Base-by-base conservation (phyloP, 2,113 vertebrate genomes). In the Acanthisitta chloris region DNA sequence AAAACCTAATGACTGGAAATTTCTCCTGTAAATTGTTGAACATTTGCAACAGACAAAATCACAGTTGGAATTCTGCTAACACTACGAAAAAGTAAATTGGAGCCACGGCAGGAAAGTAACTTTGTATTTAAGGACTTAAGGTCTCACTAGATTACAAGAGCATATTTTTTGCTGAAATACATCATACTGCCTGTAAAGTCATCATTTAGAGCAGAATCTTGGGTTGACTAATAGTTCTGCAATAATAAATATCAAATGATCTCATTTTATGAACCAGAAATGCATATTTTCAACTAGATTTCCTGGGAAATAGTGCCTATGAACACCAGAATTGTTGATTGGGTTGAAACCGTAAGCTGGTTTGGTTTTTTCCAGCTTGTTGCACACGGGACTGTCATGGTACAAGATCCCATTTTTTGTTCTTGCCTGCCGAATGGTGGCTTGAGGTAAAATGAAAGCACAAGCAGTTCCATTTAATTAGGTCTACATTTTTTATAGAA, bases 41-140 rank as follows among this genome's bases (percentile, higher is more conserved):
- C 89, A 95, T 96, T 97, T 97, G 81, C 74, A 97, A 91, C 74
- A 96, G 89, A 96, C 94, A 93, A 66, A 97, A 97, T 94, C 92
- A 96, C 94, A 95, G 87, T 42, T 92, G 86, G 91, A 96, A 95
- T 92, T 93, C 87, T 94, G 54, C 79, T 94, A 97, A 96, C 73
- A 88, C 74, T 95, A 52, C 54, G 84, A 92, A 97, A 96, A 96
- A 95, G 81, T 87, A 95, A 96, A 97, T 88, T 96, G 92, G 83
- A 81, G 43, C 34, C 88, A 77, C 1, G 0, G 67, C 84, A 97
- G 96, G 94, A 97, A 95, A 93, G 62, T 89, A 90, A 93, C 58
- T 69, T 89, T 95, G 42, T 85, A 54, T 76, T n/a, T 81, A 92
- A 95, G 70, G 78, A 94, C 59, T 48, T 90, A 67, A 94, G 59